These are phyloP conservation scores for Oreochromis aureus DNA, from an alignment of 2,113 vertebrate genomes.

Conservation along the genomic window DNA sequence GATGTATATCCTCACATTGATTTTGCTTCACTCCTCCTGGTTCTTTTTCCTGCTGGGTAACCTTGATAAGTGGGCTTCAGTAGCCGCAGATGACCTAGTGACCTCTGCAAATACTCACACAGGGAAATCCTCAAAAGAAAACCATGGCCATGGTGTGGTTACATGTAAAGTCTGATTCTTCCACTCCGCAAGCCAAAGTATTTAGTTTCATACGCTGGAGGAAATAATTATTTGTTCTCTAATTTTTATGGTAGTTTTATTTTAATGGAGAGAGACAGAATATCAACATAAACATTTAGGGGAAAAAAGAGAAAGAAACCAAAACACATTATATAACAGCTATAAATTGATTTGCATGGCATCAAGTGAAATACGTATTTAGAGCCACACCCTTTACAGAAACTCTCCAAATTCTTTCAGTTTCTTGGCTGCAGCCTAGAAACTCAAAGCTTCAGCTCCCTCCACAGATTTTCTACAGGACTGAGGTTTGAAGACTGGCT, in stretches of 20 bases:
- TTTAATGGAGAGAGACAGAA: not conserved
- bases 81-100: not conserved
- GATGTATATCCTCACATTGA: constrained; percentile 41
- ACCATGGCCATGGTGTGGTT: not conserved
- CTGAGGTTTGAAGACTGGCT: not conserved
- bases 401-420: not conserved
- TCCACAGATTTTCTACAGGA: not conserved
- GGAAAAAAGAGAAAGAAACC: accelerated
- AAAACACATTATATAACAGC: not conserved
- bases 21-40: constrained; percentile 33
- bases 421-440: not conserved
- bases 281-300: not conserved
- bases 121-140: constrained; percentile 6
- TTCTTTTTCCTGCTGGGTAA: constrained; percentile 17
- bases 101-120: constrained; percentile 36
- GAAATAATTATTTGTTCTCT: not conserved
- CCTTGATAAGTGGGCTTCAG: constrained; percentile 7
- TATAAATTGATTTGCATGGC: not conserved
- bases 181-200: not conserved
- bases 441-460: not conserved
- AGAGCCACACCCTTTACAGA: not conserved
- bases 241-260: not conserved
- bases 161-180: not conserved
- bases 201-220: not conserved
- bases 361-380: not conserved